Evolutionary conservation across 37 sponge, comb jelly and placozoan species (phyloP), one percentile per base, ranked within the genome.

Genomic region (Diacarnus erythraeanus): DNA sequence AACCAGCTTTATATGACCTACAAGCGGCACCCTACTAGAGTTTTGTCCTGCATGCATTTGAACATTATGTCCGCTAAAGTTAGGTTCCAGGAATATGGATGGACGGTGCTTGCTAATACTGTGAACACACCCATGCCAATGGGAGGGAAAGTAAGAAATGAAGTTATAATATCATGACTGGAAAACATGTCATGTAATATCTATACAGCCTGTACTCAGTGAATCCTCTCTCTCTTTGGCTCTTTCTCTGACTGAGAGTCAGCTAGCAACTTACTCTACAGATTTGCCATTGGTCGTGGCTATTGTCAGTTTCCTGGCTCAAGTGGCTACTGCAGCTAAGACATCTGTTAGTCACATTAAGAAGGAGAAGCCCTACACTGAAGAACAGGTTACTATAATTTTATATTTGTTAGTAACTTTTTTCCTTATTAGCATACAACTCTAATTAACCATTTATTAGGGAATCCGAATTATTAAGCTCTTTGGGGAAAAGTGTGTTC

Each of bases 31-130:
- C 29, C 80, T 21, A 66, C 77, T 42, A 59, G 54, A 29, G 38
- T 87, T 37, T 66, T 80, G n/a, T 68, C 78, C 57, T 80, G 81
- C 81, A 87, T 87, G 87, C 59, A 80, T 71, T 81, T 87, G 33
- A 59, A 59, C 38, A 68, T 73, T 37, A 75, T 87, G 87, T 15
- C 76, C 30, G 34, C 26, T n/a, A 12, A 35, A 9, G 22, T 27
- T 27, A 17, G 38, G 20, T 69, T 87, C 59, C 87, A 87, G 57
- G 40, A 33, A 25, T 42, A 67, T 30, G 81, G 87, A 9, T 87
- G 87, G 87, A 69, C 57, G 21, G 42, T 75, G 18, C 67, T 87
- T 23, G 41, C 59, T 9, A 68, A 80, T 33, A 56, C 81, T 38
- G 29, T 80, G 1, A n/a, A 22, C 54, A 67, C 68, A 22, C 47